Base-by-base conservation (phyloP, 2,888 invertebrate species). In the Pharmacophagus antenor region DNA sequence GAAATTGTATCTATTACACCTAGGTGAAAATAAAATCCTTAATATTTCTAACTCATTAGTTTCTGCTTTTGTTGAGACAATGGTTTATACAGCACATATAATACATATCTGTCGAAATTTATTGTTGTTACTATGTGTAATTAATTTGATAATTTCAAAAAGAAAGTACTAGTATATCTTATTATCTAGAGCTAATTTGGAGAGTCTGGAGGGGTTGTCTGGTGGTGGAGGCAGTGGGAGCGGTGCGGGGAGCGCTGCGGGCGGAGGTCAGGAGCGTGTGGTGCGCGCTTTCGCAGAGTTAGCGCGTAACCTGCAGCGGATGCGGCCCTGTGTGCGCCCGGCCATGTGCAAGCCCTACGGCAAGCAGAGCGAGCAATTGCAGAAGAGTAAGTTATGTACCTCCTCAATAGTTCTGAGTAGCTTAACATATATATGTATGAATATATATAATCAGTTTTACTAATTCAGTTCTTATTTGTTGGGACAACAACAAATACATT, bases 291-390 rank as follows among this genome's bases (percentile, higher is more conserved):
- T 96, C 84, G 94, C 95, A 0, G 96, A 96, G 84, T 93, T 96
- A 50, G 96, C 96, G 93, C 95, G 96, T 74, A 96, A 96, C 84
- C 94, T 96, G 94, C 94, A 95, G 69, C 93, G 96, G 74, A 96
- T 96, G 95, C 95, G 96, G 80, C 95, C 95, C 52, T 96, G 96
- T 76, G 96, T 96, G 70, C 92, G 96, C 60, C 96, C 96, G 63
- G 94, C 96, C 62, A 96, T 96, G 96, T 96, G 96, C 82, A 96
- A 96, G 84, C 96, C 96, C 21, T 96, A 96, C 82, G 96, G 96
- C 67, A 96, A 96, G 82, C 96, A 96, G 85, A 96, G 96, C 65
- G 96, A 96, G 88, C 95, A 96, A 76, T 91, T 96, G 71, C 96
- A 96, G 85, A 96, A 96, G 91, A 96, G 96, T 96, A 20, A 74